Conservation (phyloP, 2,888 invertebrate genomes). For the Cataglyphis altisquamis region DNA sequence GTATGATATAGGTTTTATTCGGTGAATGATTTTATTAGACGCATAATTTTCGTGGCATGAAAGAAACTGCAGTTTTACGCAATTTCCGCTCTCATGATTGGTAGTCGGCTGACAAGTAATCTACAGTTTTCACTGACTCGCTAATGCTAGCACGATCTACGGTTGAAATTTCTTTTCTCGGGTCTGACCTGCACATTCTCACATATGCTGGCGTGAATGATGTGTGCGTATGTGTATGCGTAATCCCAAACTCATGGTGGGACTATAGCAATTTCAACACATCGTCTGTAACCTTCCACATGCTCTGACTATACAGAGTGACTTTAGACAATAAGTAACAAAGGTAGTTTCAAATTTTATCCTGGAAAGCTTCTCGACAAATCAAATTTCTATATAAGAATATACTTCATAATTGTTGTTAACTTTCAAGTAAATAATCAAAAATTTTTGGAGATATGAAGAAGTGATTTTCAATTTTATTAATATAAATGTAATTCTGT, state of each 20-base stretch:
- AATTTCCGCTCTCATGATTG: conserved; percentile 55
- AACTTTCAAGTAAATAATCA: background rate
- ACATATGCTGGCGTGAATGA: conserved; percentile 8
- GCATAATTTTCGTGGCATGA: conserved; percentile 36
- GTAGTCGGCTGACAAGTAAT: conserved; percentile 57
- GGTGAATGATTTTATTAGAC: conserved; percentile 49
- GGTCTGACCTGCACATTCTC: conserved; percentile 14
- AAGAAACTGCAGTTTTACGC: conserved; percentile 50
- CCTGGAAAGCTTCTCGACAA: background rate
- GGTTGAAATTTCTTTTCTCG: conserved; percentile 58
- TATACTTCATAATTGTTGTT: background rate
- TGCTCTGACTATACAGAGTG: conserved; percentile 50
- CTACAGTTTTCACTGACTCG: conserved; percentile 58
- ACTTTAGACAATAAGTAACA: conserved; percentile 39
- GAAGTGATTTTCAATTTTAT: background rate
- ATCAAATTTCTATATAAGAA: conserved; percentile 11
- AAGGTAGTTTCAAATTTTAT: background rate
- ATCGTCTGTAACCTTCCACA: conserved; percentile 55
- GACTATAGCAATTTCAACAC: conserved; percentile 65
- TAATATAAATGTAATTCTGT: background rate
- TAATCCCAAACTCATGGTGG: conserved; percentile 46
- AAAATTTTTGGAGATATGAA: background rate
- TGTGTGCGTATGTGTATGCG: conserved; percentile 32
- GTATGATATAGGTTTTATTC: conserved; percentile 28
- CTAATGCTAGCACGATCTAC: conserved; percentile 54